Conservation (phyloP, 30 jellyfish, hydroid and myxozoan genomes). For the Aurelia aurita region DNA sequence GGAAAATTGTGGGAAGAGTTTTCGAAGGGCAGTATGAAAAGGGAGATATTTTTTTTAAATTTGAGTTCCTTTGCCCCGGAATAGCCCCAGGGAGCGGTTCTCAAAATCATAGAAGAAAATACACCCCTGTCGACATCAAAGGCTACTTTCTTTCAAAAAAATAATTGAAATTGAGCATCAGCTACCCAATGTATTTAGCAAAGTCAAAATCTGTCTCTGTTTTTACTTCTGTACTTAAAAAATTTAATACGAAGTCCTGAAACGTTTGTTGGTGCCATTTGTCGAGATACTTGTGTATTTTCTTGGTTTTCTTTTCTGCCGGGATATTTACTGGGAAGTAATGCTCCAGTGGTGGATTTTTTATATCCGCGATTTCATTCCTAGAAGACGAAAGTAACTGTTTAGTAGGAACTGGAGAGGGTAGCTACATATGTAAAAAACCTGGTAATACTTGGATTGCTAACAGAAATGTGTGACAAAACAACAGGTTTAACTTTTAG, state of each 20-base stretch:
- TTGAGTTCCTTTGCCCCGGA: no score
- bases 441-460: no score
- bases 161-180: neutral
- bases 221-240: neutral
- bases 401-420: no score
- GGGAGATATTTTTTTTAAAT: no score
- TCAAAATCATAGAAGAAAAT: no score
- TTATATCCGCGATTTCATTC: neutral
- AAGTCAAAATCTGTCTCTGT: neutral
- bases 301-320: slow-evolving; percentile 9
- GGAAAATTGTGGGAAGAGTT: no score
- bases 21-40: no score
- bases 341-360: slow-evolving; percentile 34
- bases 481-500: no score
- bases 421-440: no score
- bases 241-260: neutral
- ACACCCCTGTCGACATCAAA: no score
- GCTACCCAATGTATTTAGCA: slow-evolving; percentile 31
- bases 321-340: slow-evolving; percentile 50
- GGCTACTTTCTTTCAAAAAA: neutral
- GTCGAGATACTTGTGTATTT: neutral
- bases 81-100: no score
- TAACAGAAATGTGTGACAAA: no score
- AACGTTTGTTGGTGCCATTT: slow-evolving; percentile 9
- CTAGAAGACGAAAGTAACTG: slow-evolving; percentile 16